phyloP scores from a whole-genome alignment of 2,113 vertebrate species.

The Brachionichthys hirsutus region DNA sequence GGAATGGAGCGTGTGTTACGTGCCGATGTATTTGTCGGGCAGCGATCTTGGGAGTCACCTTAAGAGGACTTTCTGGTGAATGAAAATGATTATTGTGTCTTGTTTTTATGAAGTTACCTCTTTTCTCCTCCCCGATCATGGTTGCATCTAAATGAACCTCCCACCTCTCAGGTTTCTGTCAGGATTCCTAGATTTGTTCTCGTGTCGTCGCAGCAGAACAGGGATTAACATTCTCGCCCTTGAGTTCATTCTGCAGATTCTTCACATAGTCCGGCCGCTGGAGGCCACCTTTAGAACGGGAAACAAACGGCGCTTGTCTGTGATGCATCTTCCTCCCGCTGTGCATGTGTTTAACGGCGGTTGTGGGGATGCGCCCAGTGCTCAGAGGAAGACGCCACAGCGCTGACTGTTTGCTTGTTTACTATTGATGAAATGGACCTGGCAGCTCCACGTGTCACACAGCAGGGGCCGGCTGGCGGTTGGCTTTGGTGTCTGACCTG shows the following conservation, averaged over 20 bases:
- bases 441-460: slow-evolving; percentile 39
- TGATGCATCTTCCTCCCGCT: slow-evolving; percentile 8
- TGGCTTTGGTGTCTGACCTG: slow-evolving; percentile 51
- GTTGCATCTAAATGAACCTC: slow-evolving; percentile 16
- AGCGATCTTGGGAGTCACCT: too few species aligned
- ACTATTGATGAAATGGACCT: slow-evolving; percentile 41
- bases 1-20: too few species aligned
- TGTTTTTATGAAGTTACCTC: background rate
- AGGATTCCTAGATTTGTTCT: slow-evolving; percentile 50
- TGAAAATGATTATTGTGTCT: too few species aligned
- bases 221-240: slow-evolving; percentile 64
- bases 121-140: slow-evolving; percentile 4
- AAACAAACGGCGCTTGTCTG: slow-evolving; percentile 47
- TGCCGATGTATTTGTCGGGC: too few species aligned
- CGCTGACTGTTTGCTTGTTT: slow-evolving; percentile 32
- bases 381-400: slow-evolving; percentile 14
- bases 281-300: slow-evolving; percentile 41
- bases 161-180: slow-evolving; percentile 20
- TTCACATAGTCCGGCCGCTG: slow-evolving; percentile 53
- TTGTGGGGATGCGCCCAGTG: slow-evolving; percentile 6
- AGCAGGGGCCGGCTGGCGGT: slow-evolving; percentile 32
- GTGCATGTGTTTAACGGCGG: slow-evolving; percentile 12
- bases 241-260: slow-evolving; percentile 69
- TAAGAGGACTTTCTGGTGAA: too few species aligned
- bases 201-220: slow-evolving; percentile 43